These are phyloP conservation scores for Polietes domitor DNA, from an alignment of 2,888 invertebrate genomes.

Conservation along the genomic window DNA sequence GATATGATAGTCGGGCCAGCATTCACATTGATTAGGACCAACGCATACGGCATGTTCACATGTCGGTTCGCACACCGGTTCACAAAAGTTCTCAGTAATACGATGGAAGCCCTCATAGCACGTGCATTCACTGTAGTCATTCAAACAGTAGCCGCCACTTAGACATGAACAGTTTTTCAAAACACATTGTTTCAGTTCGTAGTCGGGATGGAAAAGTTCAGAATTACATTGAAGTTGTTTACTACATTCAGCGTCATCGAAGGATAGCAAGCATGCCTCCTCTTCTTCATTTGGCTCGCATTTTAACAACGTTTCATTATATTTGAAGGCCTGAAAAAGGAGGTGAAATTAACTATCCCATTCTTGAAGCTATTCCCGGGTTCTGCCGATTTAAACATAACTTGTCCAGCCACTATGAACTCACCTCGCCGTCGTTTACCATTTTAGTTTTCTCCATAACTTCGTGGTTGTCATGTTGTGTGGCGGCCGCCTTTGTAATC, in stretches of 20 bases:
- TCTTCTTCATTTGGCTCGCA: too few species aligned
- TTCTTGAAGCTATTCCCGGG: too few species aligned
- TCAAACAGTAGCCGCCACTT: conserved; percentile 45
- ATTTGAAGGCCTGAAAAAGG: too few species aligned
- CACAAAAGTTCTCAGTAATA: conserved; percentile 17
- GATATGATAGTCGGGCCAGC: conserved; percentile 40
- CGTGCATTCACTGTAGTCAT: conserved; percentile 20
- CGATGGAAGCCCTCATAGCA: conserved; percentile 26
- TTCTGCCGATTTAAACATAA: too few species aligned
- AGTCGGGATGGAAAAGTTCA: conserved; percentile 30
- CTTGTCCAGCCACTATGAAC: too few species aligned
- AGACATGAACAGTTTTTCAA: conserved; percentile 44
- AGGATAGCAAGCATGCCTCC: too few species aligned
- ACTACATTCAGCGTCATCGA: conserved; percentile 15
- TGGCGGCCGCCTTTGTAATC: too few species aligned
- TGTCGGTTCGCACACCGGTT: conserved; percentile 13
- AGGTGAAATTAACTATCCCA: too few species aligned
- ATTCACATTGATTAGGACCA: conserved; percentile 47
- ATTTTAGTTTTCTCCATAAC: too few species aligned
- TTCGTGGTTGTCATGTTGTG: too few species aligned
- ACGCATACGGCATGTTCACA: conserved; percentile 50
- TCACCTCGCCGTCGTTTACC: too few species aligned
- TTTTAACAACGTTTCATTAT: too few species aligned
- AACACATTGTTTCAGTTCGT: conserved; percentile 41
- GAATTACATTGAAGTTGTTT: conserved; percentile 4